Evolutionary conservation across 2,888 invertebrate genomes (phyloP).

Genomic region (Keiferia lycopersicella): DNA sequence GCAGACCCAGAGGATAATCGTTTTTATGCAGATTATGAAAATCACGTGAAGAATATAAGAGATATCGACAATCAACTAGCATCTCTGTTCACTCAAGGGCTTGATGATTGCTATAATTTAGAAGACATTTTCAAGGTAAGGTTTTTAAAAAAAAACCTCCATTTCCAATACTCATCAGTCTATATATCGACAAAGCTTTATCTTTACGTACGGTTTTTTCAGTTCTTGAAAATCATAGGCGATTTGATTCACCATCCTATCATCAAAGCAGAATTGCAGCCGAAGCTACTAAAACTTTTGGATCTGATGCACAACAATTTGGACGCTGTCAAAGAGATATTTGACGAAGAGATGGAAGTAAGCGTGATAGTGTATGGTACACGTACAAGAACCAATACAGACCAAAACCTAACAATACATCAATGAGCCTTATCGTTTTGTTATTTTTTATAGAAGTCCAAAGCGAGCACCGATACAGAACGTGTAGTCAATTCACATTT

Average conservation of each 20-base stretch:
- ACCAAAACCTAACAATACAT: not conserved
- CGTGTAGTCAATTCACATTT: conserved; percentile 84
- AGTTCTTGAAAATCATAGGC: conserved; percentile 88
- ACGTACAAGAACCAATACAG: too few relatives aligned
- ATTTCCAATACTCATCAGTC: too few relatives aligned
- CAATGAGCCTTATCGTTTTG: not conserved
- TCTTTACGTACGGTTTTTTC: conserved; percentile 41
- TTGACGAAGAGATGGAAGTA: conserved; percentile 79
- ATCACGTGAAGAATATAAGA: conserved; percentile 83
- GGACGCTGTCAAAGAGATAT: conserved; percentile 83
- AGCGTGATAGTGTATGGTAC: conserved; percentile 32
- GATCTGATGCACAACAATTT: conserved; percentile 84
- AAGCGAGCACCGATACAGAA: conserved; percentile 56
- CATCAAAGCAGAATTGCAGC: conserved; percentile 86
- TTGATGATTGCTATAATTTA: conserved; percentile 86
- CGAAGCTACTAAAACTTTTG: conserved; percentile 84
- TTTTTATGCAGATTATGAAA: conserved; percentile 84
- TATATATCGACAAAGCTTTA: too few relatives aligned
- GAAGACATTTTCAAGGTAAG: conserved; percentile 72
- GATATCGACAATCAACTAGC: conserved; percentile 90
- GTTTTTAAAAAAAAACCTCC: too few relatives aligned
- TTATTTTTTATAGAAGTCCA: not conserved
- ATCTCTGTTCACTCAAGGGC: conserved; percentile 89
- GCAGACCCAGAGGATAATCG: conserved; percentile 85
- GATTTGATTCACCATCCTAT: conserved; percentile 87